Percentiles rank a stretch among this genome's conserved stretches.
Conservation (phyloP, 1,140 invertebrate species). For the Grapholita molesta region DNA sequence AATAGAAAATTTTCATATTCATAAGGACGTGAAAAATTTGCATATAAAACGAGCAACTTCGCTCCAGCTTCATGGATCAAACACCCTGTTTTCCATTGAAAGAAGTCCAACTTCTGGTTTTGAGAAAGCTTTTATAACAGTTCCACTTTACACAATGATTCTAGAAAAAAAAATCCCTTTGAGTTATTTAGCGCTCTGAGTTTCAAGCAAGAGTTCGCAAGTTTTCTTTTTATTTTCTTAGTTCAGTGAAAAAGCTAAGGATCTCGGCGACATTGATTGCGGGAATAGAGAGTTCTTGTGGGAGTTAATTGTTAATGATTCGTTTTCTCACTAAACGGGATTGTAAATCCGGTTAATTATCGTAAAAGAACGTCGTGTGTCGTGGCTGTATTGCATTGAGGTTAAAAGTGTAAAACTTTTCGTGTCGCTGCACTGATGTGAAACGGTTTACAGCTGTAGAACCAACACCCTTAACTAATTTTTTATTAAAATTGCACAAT, state of each 20-base stretch:
- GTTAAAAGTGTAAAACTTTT: not conserved
- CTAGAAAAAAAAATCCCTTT: not conserved
- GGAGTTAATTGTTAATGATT: not conserved
- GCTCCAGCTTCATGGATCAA: not conserved
- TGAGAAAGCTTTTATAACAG: not conserved
- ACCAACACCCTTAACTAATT: too few relatives aligned
- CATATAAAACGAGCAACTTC: slow-evolving; percentile 3
- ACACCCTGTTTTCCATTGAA: not conserved
- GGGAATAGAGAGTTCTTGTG: not conserved
- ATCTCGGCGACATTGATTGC: not conserved
- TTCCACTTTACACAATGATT: not conserved
- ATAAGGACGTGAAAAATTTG: slow-evolving; percentile 41
- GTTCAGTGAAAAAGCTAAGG: not conserved
- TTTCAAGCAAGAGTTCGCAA: not conserved
- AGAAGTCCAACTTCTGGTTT: not conserved
- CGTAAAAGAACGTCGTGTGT: not conserved
- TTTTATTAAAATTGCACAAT: too few relatives aligned
- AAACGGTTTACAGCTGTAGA: too few relatives aligned
- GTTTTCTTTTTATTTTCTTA: not conserved
- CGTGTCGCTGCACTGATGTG: too few relatives aligned
- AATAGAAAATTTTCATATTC: slow-evolving; percentile 79
- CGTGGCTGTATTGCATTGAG: not conserved
- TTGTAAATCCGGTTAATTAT: not conserved
- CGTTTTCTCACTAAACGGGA: not conserved
- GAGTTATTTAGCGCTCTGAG: not conserved